Evolutionary conservation across 2,797 vertebrate genomes (phyloP), one percentile per base, ranked within the genome.

Genomic region (Chaetophractus vellerosus): DNA sequence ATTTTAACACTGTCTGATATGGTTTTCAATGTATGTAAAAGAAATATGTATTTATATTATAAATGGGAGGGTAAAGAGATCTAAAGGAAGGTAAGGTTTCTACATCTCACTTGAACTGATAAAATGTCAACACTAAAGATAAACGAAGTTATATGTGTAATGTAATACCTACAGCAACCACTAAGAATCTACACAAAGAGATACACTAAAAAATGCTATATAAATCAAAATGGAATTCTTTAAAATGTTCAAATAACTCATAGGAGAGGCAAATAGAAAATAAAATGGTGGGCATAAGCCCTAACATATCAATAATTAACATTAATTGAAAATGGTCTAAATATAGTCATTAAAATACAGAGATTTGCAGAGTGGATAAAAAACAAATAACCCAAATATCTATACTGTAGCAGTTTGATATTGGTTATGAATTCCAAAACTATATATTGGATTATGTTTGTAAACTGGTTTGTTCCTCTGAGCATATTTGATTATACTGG

Each of bases 261-360:
- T 1, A 79, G 52, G 16, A 33, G 55, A 48, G 26, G 38, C 24
- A 78, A 69, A 85, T 19, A 80, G 28, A 72, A 87, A 79, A 45
- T 50, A 57, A 88, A 93, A 82, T 19, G 18, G 36, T 19, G 57
- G 59, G 48, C 28, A 59, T 41, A 57, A 52, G 33, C 9, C 19
- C 41, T 86, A 79, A 61, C 15, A 26, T 33, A 66, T 6, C 45
- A 87, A 21, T 93, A 50, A 78, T 48, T 69, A 63, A 63, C 45
- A 64, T 72, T 72, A 72, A 64, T 24, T 93, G 31, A 33, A 88
- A 41, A 64, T 23, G 5, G 21, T 41, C 16, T 33, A 55, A 91
- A 91, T 57, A 28, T 3, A 93, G 11, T 26, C 33, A 76, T 79
- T 85, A 90, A 94, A 66, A 86, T 16, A 33, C 19, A 66, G 85